Base-by-base conservation (phyloP, 2,888 invertebrate species). In the Patella depressa region DNA sequence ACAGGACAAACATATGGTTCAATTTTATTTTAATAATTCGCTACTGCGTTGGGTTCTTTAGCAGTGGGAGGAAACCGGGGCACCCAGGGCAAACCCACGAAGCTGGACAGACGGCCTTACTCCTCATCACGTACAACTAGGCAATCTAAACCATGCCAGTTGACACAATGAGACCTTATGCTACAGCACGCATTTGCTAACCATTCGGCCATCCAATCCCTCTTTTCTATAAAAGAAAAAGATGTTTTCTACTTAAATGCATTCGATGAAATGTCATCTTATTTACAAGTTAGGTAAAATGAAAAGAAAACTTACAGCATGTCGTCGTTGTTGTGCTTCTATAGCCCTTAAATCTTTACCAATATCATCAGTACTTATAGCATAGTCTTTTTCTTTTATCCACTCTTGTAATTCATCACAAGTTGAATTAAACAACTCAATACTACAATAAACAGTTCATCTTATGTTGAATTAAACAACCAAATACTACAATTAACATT, bases 331-430 rank as follows among this genome's bases (percentile, higher is more conserved):
- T 83, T 98, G 91, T 0, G 98, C 97, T 86, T 96, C 95, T 0
- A 98, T 97, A 0, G 97, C 85, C 86, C 97, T 95, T 70, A 98
- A 93, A 92, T 98, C 98, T 3, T 95, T 95, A 0, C 96, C 97
- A 53, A 92, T 84, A 75, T 93, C 93, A 80, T 91, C 91, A 73
- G 90, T 85, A 53, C 85, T 89, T n/a, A 91, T 89, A 71, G 96
- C 97, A 80, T 95, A 95, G 93, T 97, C 96, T 92, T 99, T 99
- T 92, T 98, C 98, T 76, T 95, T 93, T 96, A 99, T 98, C 98
- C 99, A 99, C 89, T 98, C 98, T 83, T 96, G 94, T 0, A 98
- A 97, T 91, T 99, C 99, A 89, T 97, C 98, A 91, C 98, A 99
- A 0, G 97, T 97, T 76, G 98, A 95, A 89, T 97, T 95, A 93